Evolutionary conservation across 2,113 vertebrate genomes (phyloP).

Genomic region (Climacteris rufus): DNA sequence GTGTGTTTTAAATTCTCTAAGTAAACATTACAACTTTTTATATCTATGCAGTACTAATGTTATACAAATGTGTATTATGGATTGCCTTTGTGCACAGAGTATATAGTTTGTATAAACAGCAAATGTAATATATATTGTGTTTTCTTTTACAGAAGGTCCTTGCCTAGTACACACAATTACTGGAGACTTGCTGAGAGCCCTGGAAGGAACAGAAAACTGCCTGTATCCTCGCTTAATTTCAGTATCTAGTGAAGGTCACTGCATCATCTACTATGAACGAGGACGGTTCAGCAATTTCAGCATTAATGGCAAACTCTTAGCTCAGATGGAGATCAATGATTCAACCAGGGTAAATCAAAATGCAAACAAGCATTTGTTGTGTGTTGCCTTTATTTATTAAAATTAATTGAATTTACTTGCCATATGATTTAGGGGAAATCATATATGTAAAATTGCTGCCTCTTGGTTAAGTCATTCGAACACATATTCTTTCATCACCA

Average conservation of each 20-base stretch:
- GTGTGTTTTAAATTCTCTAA: neutral
- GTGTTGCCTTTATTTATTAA: neutral
- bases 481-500: neutral
- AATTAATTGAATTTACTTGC: neutral
- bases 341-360: slow-evolving; percentile 85
- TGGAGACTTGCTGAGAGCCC: slow-evolving; percentile 91
- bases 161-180: slow-evolving; percentile 99
- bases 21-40: neutral
- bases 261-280: slow-evolving; percentile 94
- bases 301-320: slow-evolving; percentile 96
- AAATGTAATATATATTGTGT: slow-evolving; percentile 21
- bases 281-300: slow-evolving; percentile 97
- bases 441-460: neutral
- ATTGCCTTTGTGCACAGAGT: neutral
- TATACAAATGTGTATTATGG: neutral
- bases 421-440: neutral
- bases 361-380: neutral
- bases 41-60: neutral
- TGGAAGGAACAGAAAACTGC: slow-evolving; percentile 92
- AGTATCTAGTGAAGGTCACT: slow-evolving; percentile 98
- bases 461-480: neutral
- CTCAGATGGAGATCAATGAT: slow-evolving; percentile 97
- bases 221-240: slow-evolving; percentile 89
- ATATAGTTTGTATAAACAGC: neutral
- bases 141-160: slow-evolving; percentile 84